Conservation (phyloP, 2,113 vertebrate genomes). For the Aythya baeri region DNA sequence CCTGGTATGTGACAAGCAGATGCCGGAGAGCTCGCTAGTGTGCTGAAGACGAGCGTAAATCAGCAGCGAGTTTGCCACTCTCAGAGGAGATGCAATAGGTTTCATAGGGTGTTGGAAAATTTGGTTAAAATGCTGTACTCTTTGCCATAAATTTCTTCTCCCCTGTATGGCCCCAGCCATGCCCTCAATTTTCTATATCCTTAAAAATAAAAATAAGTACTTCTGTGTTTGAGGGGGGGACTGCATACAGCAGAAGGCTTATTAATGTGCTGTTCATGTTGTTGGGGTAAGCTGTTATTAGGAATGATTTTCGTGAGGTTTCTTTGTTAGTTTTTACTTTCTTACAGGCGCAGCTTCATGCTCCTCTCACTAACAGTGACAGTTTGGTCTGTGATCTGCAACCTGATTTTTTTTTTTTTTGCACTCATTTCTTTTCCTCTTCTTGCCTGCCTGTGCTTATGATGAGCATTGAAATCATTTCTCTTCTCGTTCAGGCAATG, state of each 20-base stretch:
- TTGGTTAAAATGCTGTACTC: not conserved
- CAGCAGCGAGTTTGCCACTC: not conserved
- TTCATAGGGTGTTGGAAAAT: not conserved
- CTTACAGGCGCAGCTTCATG: not conserved
- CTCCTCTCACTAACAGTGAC: not conserved
- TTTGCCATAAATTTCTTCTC: not conserved
- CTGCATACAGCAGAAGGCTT: not conserved
- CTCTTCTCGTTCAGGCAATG: conserved; percentile 77
- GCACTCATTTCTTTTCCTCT: not conserved
- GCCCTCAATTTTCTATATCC: not conserved
- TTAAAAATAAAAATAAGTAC: not conserved
- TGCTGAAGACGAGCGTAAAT: not conserved
- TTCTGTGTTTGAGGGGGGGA: not conserved
- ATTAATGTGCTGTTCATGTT: not conserved
- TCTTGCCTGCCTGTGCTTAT: not conserved
- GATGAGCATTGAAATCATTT: not conserved
- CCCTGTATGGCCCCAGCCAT: not conserved
- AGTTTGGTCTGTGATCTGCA: not conserved
- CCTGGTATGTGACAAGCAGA: conserved; percentile 21
- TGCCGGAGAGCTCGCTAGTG: not conserved
- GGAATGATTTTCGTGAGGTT: not conserved
- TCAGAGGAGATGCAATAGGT: not conserved
- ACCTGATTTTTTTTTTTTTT: not conserved
- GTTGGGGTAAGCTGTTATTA: not conserved
- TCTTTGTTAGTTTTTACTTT: not conserved